Percentiles rank a stretch among this genome's conserved stretches.
Conservation (phyloP, 2,888 invertebrate species). For the Maniola hyperantus region DNA sequence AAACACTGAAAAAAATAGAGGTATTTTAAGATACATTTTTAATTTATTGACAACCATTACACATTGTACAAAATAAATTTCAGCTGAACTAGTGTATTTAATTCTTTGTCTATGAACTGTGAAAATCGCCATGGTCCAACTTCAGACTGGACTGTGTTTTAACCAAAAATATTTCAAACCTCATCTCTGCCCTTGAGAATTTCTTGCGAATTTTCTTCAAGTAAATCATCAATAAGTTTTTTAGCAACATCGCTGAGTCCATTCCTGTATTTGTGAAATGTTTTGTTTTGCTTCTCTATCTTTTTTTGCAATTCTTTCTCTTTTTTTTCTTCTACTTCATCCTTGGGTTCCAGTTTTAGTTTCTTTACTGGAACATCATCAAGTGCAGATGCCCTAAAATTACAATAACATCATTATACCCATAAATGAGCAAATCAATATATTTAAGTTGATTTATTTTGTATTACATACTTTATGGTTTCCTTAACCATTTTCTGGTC, state of each 20-base stretch:
- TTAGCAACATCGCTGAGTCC: constrained; percentile 80
- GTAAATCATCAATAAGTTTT: constrained; percentile 83
- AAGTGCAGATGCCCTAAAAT: constrained; percentile 54
- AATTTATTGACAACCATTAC: no score
- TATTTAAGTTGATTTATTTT: background rate
- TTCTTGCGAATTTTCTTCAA: constrained; percentile 88
- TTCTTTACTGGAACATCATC: constrained; percentile 87
- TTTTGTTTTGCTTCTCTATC: constrained; percentile 88
- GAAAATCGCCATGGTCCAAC: no score
- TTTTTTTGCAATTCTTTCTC: constrained; percentile 81
- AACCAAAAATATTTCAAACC: constrained; percentile 64
- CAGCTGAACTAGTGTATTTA: no score
- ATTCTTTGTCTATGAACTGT: no score
- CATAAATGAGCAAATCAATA: background rate
- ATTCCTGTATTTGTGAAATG: constrained; percentile 64
- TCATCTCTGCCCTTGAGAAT: constrained; percentile 85
- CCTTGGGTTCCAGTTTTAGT: constrained; percentile 84
- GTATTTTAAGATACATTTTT: background rate
- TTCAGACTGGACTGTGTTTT: no score
- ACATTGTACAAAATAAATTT: no score
- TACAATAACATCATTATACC: background rate
- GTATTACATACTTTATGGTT: constrained; percentile 83
- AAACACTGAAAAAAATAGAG: constrained; percentile 79
- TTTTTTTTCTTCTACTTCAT: constrained; percentile 72
- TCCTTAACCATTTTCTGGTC: constrained; percentile 86